A percentile compares a stretch with the other conserved stretches of the same genome.
Conservation (phyloP, 2,797 vertebrate species). For the Salarias fasciatus region DNA sequence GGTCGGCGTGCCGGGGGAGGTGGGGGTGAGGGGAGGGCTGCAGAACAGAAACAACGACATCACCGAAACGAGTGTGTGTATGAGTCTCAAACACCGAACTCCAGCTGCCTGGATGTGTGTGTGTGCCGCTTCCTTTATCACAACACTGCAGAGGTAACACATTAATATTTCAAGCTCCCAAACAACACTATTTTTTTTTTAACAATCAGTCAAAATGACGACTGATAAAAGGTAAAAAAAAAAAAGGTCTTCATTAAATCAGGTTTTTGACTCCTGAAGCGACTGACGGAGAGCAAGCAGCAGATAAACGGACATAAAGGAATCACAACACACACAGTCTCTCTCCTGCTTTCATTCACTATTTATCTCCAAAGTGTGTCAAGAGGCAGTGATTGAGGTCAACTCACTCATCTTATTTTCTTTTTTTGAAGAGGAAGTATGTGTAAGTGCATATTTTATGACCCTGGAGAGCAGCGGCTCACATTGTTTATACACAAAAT, state of each 20-base stretch:
- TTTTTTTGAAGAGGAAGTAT: neutral
- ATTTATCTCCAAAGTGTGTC: slow-evolving; percentile 9
- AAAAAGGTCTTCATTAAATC: too few species aligned
- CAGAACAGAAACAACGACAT: neutral
- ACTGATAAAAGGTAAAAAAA: too few species aligned
- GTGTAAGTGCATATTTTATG: slow-evolving; percentile 15
- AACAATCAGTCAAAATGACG: too few species aligned
- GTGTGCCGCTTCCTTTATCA: slow-evolving; percentile 9
- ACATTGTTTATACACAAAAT: slow-evolving; percentile 26
- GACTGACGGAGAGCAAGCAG: too few species aligned
- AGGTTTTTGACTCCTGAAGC: too few species aligned
- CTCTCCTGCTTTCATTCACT: neutral
- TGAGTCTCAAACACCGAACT: too few species aligned
- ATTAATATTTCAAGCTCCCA: slow-evolving; percentile 30
- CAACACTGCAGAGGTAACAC: slow-evolving; percentile 7
- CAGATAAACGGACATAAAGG: too few species aligned
- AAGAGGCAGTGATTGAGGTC: slow-evolving; percentile 6
- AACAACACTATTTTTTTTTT: slow-evolving; percentile 31
- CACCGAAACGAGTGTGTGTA: neutral
- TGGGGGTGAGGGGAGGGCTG: slow-evolving; percentile 69
- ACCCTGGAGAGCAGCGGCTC: slow-evolving; percentile 23
- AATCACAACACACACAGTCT: neutral
- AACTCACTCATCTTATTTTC: neutral
- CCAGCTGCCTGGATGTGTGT: too few species aligned
- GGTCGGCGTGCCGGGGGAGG: slow-evolving; percentile 67